Conservation (phyloP, 2,113 vertebrate genomes). For the Tylochromis polylepis region DNA sequence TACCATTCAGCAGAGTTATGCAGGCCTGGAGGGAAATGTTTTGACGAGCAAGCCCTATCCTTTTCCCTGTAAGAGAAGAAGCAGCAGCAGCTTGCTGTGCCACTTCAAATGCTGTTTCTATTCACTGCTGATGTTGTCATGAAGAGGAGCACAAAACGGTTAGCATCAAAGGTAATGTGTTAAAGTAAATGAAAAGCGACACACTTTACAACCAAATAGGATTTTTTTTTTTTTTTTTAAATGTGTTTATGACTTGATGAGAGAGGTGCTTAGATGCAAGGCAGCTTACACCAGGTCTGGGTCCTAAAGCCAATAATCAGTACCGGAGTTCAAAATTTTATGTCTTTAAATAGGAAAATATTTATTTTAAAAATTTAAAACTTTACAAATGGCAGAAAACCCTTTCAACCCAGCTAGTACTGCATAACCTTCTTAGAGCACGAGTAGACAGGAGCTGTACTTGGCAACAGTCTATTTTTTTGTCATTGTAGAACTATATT, state of each 20-base stretch:
- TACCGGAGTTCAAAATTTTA: background rate
- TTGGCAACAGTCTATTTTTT: slow-evolving; percentile 11
- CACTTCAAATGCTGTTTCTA: background rate
- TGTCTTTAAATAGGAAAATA: background rate
- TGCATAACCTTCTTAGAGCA: background rate
- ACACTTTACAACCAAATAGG: background rate
- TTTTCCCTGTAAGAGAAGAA: slow-evolving; percentile 38
- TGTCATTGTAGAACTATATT: slow-evolving; percentile 1
- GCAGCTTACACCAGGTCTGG: background rate
- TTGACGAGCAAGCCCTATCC: slow-evolving; percentile 23
- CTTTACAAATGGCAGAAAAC: background rate
- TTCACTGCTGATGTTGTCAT: slow-evolving; percentile 1
- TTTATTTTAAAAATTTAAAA: background rate
- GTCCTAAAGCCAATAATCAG: background rate
- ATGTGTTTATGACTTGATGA: background rate
- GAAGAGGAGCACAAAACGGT: background rate
- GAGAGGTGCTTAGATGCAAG: background rate
- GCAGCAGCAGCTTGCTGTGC: background rate
- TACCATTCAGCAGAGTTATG: slow-evolving; percentile 5
- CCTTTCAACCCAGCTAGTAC: background rate
- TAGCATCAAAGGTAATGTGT: background rate
- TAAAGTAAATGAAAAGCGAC: background rate
- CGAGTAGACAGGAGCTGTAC: background rate
- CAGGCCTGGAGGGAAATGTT: slow-evolving; percentile 31
- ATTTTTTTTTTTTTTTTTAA: background rate